Conservation (phyloP, 2,113 vertebrate species). For the Deroptyus accipitrinus region DNA sequence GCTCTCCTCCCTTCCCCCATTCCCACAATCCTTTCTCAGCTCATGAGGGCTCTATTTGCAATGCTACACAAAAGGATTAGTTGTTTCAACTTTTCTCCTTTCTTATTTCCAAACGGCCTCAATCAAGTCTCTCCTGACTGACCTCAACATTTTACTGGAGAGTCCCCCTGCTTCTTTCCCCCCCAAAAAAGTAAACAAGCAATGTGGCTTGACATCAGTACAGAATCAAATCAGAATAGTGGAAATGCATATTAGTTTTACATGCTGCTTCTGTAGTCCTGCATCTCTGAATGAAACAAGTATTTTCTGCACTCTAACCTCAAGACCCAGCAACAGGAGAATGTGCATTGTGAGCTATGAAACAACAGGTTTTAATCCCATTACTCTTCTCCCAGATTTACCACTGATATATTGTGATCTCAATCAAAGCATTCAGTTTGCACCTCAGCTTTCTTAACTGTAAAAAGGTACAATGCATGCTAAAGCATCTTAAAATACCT, state of each 20-base stretch:
- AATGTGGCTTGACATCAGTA: neutral
- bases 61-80: slow-evolving; percentile 37
- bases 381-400: neutral
- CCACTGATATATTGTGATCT: neutral
- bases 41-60: slow-evolving; percentile 5
- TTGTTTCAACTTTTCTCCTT: slow-evolving; percentile 41
- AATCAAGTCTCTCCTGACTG: neutral
- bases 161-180: neutral
- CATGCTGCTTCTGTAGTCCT: neutral
- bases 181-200: neutral
- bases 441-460: neutral
- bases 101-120: neutral
- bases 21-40: neutral
- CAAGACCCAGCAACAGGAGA: neutral
- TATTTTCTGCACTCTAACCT: neutral
- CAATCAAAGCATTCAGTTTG: neutral
- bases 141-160: neutral
- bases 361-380: neutral
- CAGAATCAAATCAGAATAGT: neutral
- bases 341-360: neutral
- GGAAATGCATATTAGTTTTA: neutral
- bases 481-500: neutral
- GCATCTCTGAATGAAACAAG: neutral
- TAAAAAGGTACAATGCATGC: neutral
- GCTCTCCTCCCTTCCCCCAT: neutral